These are phyloP conservation scores for Azemiops feae DNA, from an alignment of 2,113 vertebrate genomes.

Conservation along the genomic window DNA sequence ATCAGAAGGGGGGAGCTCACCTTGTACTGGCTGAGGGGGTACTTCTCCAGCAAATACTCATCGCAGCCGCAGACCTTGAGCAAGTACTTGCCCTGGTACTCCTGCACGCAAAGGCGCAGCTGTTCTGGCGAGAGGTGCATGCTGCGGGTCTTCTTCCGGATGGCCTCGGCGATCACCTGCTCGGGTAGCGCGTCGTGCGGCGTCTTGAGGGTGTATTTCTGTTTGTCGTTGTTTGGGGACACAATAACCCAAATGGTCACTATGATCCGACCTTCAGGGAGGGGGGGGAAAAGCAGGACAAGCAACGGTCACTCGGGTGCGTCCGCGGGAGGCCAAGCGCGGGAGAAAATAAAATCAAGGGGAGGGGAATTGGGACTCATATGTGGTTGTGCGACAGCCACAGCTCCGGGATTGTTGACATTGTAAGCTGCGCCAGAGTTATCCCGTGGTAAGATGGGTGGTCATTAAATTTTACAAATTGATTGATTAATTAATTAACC, in stretches of 20 bases:
- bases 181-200: constrained; percentile 74
- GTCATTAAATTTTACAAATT: background rate
- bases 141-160: constrained; percentile 77
- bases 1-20: constrained; percentile 36
- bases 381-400: background rate
- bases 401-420: background rate
- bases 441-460: background rate
- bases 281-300: constrained; percentile 22
- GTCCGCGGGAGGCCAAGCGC: background rate
- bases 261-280: constrained; percentile 70
- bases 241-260: constrained; percentile 82
- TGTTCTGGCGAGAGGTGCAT: constrained; percentile 79
- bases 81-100: constrained; percentile 81
- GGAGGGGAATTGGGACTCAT: background rate
- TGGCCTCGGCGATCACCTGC: constrained; percentile 78
- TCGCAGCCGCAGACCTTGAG: constrained; percentile 80
- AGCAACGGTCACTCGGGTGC: background rate
- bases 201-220: constrained; percentile 80
- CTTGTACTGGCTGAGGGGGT: constrained; percentile 81
- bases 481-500: background rate
- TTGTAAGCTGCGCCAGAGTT: background rate
- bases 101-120: constrained; percentile 77
- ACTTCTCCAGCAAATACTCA: constrained; percentile 78
- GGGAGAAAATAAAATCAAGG: background rate
- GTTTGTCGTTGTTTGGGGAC: constrained; percentile 78